A percentile compares a stretch with the other conserved stretches of the same genome.
phyloP scores from a whole-genome alignment of 1,140 invertebrate genomes.

The Euschistus heros region DNA sequence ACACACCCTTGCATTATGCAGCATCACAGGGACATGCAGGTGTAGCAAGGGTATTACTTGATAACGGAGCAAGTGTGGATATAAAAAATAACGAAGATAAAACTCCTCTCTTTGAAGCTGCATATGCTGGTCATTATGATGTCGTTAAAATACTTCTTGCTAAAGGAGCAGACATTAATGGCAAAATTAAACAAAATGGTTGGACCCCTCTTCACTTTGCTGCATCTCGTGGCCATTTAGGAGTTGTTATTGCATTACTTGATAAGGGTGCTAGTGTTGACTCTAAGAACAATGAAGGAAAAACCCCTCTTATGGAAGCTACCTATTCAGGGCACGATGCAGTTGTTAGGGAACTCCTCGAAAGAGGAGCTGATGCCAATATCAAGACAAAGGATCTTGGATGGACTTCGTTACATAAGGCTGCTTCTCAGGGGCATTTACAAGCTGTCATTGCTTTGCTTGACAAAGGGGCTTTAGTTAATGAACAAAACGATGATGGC shows the following conservation, averaged over 20 bases:
- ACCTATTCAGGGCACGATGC: background rate
- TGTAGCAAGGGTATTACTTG: background rate
- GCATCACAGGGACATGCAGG: background rate
- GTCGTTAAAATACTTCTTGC: background rate
- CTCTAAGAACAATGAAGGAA: background rate
- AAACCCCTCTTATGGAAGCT: background rate
- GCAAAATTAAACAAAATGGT: background rate
- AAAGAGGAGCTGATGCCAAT: background rate
- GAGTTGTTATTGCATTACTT: background rate
- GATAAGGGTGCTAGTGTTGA: background rate
- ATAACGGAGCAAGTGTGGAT: background rate
- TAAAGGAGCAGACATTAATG: background rate
- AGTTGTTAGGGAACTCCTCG: background rate
- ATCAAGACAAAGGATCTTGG: background rate
- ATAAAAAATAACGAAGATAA: background rate
- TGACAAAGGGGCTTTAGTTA: background rate
- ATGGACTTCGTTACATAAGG: constrained; percentile 1
- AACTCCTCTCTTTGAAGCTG: constrained; percentile 4
- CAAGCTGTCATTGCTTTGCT: background rate
- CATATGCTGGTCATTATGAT: background rate
- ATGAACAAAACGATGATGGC: background rate
- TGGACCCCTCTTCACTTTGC: background rate
- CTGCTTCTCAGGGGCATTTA: background rate
- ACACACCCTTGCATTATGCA: background rate
- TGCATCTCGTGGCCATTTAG: background rate